Percentiles rank a stretch among this genome's conserved stretches.
phyloP scores from a whole-genome alignment of 2,113 vertebrate genomes.

The Cisticola juncidis region DNA sequence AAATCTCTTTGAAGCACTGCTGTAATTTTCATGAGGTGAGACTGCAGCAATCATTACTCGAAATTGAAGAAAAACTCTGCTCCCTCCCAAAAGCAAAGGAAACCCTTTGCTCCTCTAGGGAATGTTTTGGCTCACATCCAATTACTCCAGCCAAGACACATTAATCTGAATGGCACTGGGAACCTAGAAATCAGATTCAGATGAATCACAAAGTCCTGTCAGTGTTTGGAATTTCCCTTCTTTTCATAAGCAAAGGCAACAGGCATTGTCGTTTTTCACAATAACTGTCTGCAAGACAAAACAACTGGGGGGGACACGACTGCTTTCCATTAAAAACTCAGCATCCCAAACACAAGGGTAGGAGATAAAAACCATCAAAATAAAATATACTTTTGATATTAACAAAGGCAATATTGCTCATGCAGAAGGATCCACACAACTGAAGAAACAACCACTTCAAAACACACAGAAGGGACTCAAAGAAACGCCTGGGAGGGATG shows the following conservation, averaged over 20 bases:
- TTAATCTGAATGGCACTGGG: conserved; percentile 16
- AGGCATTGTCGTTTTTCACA: conserved; percentile 26
- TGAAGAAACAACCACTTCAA: neutral
- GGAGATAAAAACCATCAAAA: neutral
- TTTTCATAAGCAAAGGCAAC: conserved; percentile 12
- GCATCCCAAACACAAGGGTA: neutral
- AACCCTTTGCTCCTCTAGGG: neutral
- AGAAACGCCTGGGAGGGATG: neutral
- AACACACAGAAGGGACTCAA: neutral
- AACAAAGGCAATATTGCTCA: neutral
- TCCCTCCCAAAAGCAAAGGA: neutral
- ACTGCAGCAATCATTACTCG: neutral
- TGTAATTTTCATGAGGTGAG: neutral
- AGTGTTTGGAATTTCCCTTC: conserved; percentile 34
- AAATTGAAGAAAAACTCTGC: neutral
- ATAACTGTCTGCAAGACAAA: conserved; percentile 19
- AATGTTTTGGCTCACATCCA: neutral
- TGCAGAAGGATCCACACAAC: neutral
- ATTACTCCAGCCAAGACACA: neutral
- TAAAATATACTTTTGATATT: neutral
- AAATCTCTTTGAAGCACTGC: neutral
- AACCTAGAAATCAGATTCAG: conserved; percentile 51
- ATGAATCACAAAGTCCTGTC: conserved; percentile 7
- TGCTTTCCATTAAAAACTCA: conserved; percentile 38
- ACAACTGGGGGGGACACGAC: neutral